Base-by-base conservation (phyloP, 2,888 invertebrate genomes). In the Celastrina argiolus region DNA sequence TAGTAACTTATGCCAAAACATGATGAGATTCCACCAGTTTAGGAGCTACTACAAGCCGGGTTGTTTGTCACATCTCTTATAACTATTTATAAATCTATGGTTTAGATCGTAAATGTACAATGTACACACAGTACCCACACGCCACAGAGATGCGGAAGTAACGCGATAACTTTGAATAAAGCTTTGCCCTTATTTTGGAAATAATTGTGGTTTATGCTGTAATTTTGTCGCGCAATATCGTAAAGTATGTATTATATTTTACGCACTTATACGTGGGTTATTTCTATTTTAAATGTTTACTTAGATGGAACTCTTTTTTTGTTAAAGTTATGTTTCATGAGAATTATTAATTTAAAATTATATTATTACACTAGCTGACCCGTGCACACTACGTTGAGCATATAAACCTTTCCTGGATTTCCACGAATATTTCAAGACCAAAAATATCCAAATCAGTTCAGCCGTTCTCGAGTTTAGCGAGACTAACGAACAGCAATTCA, bases 141-240 rank as follows among this genome's bases (percentile, higher is more conserved):
- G 66, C 71, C 73, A 69, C 66, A 69, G 66, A 66, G 65, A 69
- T 69, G 59, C 66, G 65, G 64, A 64, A 67, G 69, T 69, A 67
- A 67, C 70, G 67, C 70, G 71, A 71, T 71, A 73, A 70, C 69
- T 71, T 68, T 67, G 70, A 66, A 69, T 68, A 71, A 71, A 68
- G 67, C 69, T 72, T 72, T 74, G 74, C 75, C 81, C 82, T 82
- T 84, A 82, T 82, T 82, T 80, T 80, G 74, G 75, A 80, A 79
- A 85, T 85, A 85, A 87, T 85, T 86, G 85, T 82, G 81, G 84
- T 86, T 87, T 85, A 87, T 84, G 84, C 79, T 81, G 83, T 85
- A 84, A 84, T 87, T 84, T 82, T 77, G 82, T 78, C 80, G 76
- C 78, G 80, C 80, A 78, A 80, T 82, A 79, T 81, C 86, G 81